Conservation (phyloP, 1,140 invertebrate species). For the Nebria ingens region DNA sequence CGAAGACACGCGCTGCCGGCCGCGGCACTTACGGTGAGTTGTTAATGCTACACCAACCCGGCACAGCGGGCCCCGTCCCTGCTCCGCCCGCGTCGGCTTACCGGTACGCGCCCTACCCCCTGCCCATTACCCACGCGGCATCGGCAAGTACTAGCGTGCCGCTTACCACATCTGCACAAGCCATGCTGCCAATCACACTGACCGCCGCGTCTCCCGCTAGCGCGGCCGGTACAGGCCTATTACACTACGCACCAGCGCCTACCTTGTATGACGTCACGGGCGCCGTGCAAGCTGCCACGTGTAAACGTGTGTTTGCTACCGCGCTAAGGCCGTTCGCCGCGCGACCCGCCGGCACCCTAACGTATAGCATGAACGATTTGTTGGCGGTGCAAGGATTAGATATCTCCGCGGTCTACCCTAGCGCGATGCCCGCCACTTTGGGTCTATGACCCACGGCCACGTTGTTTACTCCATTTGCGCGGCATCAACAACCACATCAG, state of each 20-base stretch:
- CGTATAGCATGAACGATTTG: slow-evolving; percentile 58
- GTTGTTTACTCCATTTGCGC: slow-evolving; percentile 21
- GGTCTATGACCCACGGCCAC: slow-evolving; percentile 57
- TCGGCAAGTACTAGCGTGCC: slow-evolving; percentile 23
- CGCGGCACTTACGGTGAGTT: slow-evolving; percentile 93
- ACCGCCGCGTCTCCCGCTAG: slow-evolving; percentile 30
- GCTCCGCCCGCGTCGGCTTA: slow-evolving; percentile 45
- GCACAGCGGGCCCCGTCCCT: slow-evolving; percentile 30
- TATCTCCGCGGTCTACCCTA: slow-evolving; percentile 46
- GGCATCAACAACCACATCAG: background rate
- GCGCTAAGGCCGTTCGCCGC: slow-evolving; percentile 31
- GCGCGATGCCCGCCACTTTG: slow-evolving; percentile 39
- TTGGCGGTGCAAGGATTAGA: slow-evolving; percentile 54
- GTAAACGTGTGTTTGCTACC: slow-evolving; percentile 37
- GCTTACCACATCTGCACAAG: slow-evolving; percentile 22
- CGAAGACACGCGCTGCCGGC: slow-evolving; percentile 83
- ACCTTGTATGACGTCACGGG: slow-evolving; percentile 11
- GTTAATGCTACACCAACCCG: slow-evolving; percentile 62
- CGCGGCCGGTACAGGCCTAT: slow-evolving; percentile 17
- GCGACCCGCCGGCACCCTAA: slow-evolving; percentile 39
- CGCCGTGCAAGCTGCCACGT: slow-evolving; percentile 42
- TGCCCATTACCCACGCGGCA: slow-evolving; percentile 41
- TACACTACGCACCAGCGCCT: slow-evolving; percentile 21
- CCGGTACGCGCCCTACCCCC: slow-evolving; percentile 52
- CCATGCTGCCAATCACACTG: slow-evolving; percentile 22